A percentile compares a stretch with the other conserved stretches of the same genome.
Evolutionary conservation across 2,888 invertebrate species (phyloP).

Genomic region (Xestia sexstrigata): DNA sequence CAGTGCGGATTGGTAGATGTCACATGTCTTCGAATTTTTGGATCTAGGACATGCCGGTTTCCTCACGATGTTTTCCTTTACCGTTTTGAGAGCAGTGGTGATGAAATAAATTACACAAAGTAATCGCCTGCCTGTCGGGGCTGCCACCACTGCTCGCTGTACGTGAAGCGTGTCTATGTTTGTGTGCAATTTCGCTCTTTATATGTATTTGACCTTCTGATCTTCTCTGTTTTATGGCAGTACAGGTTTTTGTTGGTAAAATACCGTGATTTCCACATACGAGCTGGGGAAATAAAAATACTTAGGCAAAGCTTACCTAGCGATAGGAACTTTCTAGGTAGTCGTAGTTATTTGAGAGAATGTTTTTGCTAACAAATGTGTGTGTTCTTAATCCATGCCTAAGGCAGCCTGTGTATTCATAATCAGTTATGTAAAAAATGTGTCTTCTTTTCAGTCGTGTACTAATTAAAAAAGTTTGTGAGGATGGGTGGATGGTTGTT

Average conservation of each 20-base stretch:
- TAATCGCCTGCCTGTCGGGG: no score
- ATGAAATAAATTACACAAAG: no score
- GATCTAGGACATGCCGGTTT: no score
- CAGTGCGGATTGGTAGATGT: no score
- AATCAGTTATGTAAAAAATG: neutral
- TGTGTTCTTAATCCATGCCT: neutral
- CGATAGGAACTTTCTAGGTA: neutral
- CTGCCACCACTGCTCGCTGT: no score
- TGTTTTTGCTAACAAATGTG: neutral
- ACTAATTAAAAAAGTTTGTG: no score
- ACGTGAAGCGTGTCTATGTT: neutral
- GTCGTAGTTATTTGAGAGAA: neutral
- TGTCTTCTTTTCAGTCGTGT: neutral
- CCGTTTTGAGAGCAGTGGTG: no score
- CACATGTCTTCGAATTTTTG: no score
- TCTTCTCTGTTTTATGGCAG: neutral
- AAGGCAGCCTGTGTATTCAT: neutral
- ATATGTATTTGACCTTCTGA: neutral
- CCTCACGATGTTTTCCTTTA: no score
- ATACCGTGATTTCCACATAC: constrained; percentile 45
- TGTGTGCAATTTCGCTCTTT: neutral
- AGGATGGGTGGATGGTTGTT: no score
- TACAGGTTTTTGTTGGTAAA: constrained; percentile 71
- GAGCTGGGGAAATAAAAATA: constrained; percentile 12
- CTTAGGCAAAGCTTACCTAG: neutral